phyloP scores from a whole-genome alignment of 2,797 vertebrate genomes.

The Acestrorhynchus altus region DNA sequence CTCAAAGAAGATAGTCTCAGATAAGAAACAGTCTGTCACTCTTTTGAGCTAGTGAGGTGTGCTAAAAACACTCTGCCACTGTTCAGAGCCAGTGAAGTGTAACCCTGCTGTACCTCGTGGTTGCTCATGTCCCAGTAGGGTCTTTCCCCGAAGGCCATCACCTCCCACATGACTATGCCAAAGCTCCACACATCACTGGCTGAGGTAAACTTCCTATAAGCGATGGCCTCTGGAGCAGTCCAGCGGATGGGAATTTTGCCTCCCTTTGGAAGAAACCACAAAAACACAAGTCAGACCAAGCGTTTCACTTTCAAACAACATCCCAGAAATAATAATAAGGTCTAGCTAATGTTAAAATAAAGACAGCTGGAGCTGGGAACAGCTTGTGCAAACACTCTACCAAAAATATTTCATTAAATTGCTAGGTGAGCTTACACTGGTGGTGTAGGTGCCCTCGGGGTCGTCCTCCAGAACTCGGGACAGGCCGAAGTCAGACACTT shows the following conservation, averaged over 20 bases:
- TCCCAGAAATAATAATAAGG: conserved; percentile 56
- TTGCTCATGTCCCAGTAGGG: conserved; percentile 96
- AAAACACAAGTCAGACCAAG: conserved; percentile 43
- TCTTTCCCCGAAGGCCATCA: conserved; percentile 95
- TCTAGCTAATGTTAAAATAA: conserved; percentile 50
- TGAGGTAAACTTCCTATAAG: conserved; percentile 96
- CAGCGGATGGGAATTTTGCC: conserved; percentile 98
- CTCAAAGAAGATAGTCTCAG: conserved; percentile 9
- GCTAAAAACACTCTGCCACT: not conserved
- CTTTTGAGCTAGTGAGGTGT: conserved; percentile 10
- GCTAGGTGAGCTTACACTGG: conserved; percentile 84
- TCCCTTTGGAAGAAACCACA: conserved; percentile 75
- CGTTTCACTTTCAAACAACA: conserved; percentile 43
- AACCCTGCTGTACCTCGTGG: conserved; percentile 73
- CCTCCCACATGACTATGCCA: conserved; percentile 99
- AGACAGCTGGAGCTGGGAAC: conserved; percentile 46
- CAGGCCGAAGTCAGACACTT: conserved; percentile 95
- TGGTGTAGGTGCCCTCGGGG: conserved; percentile 96
- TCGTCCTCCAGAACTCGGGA: conserved; percentile 95
- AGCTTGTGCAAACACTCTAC: conserved; percentile 48
- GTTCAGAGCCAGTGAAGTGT: conserved; percentile 30
- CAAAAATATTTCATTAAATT: conserved; percentile 54
- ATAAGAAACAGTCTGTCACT: conserved; percentile 32
- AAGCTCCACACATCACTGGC: conserved; percentile 98
- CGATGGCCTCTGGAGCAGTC: conserved; percentile 96